A percentile compares a stretch with the other conserved stretches of the same genome.
Conservation (phyloP, 2,888 invertebrate species). For the Pasiphila rectangulata region DNA sequence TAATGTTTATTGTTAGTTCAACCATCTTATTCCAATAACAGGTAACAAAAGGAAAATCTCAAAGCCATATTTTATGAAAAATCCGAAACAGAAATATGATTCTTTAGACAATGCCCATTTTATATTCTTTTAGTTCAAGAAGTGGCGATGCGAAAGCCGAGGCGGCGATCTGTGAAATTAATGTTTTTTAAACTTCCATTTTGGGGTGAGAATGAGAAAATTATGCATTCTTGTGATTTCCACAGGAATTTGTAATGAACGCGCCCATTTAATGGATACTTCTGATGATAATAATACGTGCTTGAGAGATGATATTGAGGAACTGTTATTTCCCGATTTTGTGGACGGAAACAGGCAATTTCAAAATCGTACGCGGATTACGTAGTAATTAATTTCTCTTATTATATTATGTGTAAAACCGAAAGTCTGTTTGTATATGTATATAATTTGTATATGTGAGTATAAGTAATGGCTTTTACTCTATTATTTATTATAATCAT, state of each 20-base stretch:
- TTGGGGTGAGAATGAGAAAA: slow-evolving; percentile 42
- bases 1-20: too few species aligned
- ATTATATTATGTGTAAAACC: too few species aligned
- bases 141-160: slow-evolving; percentile 31
- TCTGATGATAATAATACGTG: background rate
- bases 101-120: slow-evolving; percentile 22
- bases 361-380: too few species aligned
- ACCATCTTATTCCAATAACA: too few species aligned
- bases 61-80: background rate
- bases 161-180: slow-evolving; percentile 48
- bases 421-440: too few species aligned
- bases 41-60: too few species aligned
- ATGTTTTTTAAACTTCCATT: slow-evolving; percentile 47
- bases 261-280: background rate
- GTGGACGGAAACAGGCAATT: too few species aligned
- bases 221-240: slow-evolving; percentile 34
- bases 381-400: too few species aligned
- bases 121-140: slow-evolving; percentile 30
- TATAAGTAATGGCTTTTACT: too few species aligned
- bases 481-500: too few species aligned
- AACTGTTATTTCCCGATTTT: too few species aligned
- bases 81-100: background rate
- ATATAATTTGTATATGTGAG: too few species aligned
- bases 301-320: background rate
- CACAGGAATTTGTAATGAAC: slow-evolving; percentile 27